These are phyloP conservation scores for Ladona fulva DNA, from an alignment of 1,140 invertebrate genomes.

Conservation along the genomic window DNA sequence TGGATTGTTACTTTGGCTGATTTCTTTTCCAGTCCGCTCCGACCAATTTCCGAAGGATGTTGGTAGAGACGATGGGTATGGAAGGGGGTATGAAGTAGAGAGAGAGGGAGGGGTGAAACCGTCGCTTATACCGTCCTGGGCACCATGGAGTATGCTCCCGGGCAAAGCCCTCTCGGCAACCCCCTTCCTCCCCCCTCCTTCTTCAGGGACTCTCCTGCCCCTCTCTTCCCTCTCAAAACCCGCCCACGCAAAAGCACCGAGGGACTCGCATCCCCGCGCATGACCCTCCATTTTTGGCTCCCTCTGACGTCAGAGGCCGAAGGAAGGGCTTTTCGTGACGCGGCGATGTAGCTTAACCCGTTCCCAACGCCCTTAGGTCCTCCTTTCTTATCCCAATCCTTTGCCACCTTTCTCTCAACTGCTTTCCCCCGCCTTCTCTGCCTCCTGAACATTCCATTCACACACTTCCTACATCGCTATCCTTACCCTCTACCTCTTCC, in stretches of 20 bases:
- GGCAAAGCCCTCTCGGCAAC: not conserved
- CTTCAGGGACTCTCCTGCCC: not conserved
- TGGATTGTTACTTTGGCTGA: too few relatives aligned
- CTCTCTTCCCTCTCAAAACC: not conserved
- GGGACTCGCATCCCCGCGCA: not conserved
- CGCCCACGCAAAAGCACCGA: not conserved
- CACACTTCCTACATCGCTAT: not conserved
- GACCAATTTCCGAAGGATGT: too few relatives aligned
- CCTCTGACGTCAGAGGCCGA: not conserved
- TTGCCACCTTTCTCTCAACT: not conserved
- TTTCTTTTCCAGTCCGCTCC: too few relatives aligned
- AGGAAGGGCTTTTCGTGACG: slow-evolving; percentile 1
- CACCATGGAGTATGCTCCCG: not conserved
- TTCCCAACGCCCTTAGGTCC: not conserved
- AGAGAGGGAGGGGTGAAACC: not conserved
- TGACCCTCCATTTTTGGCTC: slow-evolving; percentile 3
- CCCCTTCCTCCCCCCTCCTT: not conserved
- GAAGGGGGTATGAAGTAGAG: not conserved
- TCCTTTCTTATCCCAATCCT: not conserved
- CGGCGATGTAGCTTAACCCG: not conserved
- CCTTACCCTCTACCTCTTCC: not conserved
- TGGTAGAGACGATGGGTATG: not conserved
- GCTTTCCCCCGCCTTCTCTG: not conserved
- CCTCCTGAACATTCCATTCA: not conserved
- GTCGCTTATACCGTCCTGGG: not conserved